phyloP scores from a whole-genome alignment of 2,888 invertebrate genomes.

The Marronus borbonicus region DNA sequence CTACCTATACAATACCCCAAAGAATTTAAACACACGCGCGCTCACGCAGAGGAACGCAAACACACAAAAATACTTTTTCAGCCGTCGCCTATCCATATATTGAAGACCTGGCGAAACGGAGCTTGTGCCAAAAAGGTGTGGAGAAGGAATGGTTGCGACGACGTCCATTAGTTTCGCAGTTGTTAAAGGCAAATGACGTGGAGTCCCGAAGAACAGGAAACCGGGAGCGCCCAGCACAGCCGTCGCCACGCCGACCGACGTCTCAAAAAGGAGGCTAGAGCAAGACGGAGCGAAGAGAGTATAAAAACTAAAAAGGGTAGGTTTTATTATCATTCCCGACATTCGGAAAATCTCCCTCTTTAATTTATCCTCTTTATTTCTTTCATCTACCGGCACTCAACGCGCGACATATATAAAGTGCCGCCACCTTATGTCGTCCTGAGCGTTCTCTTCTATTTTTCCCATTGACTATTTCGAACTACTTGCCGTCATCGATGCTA shows the following conservation, averaged over 20 bases:
- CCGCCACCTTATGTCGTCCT: slow-evolving; percentile 55
- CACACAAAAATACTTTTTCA: slow-evolving; percentile 26
- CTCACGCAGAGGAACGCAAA: slow-evolving; percentile 2
- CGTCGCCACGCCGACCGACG: slow-evolving; percentile 20
- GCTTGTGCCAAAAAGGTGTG: slow-evolving; percentile 63
- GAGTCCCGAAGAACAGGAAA: slow-evolving; percentile 57
- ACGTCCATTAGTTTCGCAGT: slow-evolving; percentile 68
- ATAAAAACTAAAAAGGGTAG: slow-evolving; percentile 66
- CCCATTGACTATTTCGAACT: slow-evolving; percentile 16
- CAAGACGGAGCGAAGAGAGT: slow-evolving; percentile 54
- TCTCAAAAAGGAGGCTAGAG: slow-evolving; percentile 52
- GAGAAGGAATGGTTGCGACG: slow-evolving; percentile 63
- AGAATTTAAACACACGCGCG: slow-evolving; percentile 15
- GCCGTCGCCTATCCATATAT: slow-evolving; percentile 21
- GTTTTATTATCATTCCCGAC: slow-evolving; percentile 66
- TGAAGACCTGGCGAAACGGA: slow-evolving; percentile 57
- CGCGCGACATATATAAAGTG: slow-evolving; percentile 64
- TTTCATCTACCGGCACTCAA: slow-evolving; percentile 61
- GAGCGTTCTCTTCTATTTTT: neutral
- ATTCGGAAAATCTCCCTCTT: slow-evolving; percentile 63
- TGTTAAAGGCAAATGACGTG: slow-evolving; percentile 69
- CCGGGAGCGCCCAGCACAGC: slow-evolving; percentile 12
- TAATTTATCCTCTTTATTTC: slow-evolving; percentile 65
- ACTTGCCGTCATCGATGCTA: slow-evolving; percentile 11
- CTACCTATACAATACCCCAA: slow-evolving; percentile 19